Base-by-base conservation (phyloP, 1,140 invertebrate genomes). In the Drosophila novamexicana region DNA sequence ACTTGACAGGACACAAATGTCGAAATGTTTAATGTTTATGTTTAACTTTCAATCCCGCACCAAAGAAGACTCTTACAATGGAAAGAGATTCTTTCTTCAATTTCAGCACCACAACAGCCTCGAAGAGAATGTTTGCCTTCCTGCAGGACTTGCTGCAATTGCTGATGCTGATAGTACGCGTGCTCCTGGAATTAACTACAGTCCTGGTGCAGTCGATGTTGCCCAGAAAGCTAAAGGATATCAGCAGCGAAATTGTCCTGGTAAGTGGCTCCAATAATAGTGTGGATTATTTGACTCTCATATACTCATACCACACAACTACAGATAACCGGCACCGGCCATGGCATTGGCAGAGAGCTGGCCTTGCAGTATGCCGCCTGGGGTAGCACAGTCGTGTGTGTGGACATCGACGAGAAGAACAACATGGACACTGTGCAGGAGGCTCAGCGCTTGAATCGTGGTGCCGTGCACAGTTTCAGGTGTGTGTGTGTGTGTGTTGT, bases 311-410 rank as follows among this genome's bases (percentile, higher is more conserved):
- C 29, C 14, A 45, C 7, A 36, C 18, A 44, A 16, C 53, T 70
- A 57, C 59, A 99, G 94, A 95, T 99, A 59, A 98, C 98, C 22
- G 98, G 98, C 39, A 95, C 96, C 14, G 98, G 97, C 5, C 97
- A 97, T 93, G 98, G 98, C 10, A 96, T 99, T 79, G 98, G 98
- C 2, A 94, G 96, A 50, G 95, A 97, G 75, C 92, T 98, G 73
- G 96, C 97, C 4, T 92, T 96, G n/a, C 95, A 96, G 63, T 97
- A 98, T 88, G 96, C 96, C 1, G 93, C 94, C 29, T 93, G 96
- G 8, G 97, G 97, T 1, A 95, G 96, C 22, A 96, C 93, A 1
- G 93, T 99, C 2, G 95, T 99, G 0, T 95, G 97, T 66, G 97
- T 97, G 93, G 98, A 99, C 92, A 95, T 99, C 6, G 97, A 99